These are phyloP conservation scores for Mythimna lalbum DNA, from an alignment of 2,888 invertebrate genomes.

Conservation along the genomic window DNA sequence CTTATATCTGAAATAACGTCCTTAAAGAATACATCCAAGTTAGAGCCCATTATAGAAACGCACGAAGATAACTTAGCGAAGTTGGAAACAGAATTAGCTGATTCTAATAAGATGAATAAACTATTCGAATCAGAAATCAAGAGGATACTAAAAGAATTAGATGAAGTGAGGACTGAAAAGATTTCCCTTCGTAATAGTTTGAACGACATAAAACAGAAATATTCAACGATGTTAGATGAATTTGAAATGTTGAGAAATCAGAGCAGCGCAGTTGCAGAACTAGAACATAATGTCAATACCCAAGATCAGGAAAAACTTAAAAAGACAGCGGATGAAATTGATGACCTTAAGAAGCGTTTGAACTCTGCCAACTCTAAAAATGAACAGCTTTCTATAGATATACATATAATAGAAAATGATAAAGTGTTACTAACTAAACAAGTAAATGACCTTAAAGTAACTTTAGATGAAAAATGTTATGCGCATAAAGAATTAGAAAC, in stretches of 20 bases:
- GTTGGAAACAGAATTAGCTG: conserved; percentile 92
- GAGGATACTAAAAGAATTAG: conserved; percentile 90
- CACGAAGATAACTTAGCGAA: conserved; percentile 93
- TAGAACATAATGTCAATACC: conserved; percentile 82
- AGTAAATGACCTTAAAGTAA: conserved; percentile 83
- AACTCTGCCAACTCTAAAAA: conserved; percentile 81
- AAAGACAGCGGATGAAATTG: conserved; percentile 81
- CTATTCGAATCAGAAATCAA: conserved; percentile 91
- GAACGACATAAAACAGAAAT: conserved; percentile 88
- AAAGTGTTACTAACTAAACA: conserved; percentile 86
- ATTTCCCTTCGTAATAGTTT: conserved; percentile 88
- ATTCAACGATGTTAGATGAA: conserved; percentile 87
- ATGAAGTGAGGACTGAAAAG: conserved; percentile 83
- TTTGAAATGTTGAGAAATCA: conserved; percentile 83
- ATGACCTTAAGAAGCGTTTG: conserved; percentile 83
- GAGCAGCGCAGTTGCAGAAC: conserved; percentile 85
- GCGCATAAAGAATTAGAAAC: conserved; percentile 58
- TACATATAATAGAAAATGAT: conserved; percentile 88
- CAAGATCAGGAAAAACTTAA: conserved; percentile 74
- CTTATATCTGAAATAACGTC: conserved; percentile 92
- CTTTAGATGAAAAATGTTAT: conserved; percentile 54
- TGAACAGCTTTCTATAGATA: conserved; percentile 88
- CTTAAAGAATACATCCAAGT: conserved; percentile 91
- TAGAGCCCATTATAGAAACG: conserved; percentile 93
- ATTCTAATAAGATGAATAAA: conserved; percentile 90